A percentile compares a stretch with the other conserved stretches of the same genome.
phyloP scores from a whole-genome alignment of 2,113 vertebrate species.

The Lagopus muta region DNA sequence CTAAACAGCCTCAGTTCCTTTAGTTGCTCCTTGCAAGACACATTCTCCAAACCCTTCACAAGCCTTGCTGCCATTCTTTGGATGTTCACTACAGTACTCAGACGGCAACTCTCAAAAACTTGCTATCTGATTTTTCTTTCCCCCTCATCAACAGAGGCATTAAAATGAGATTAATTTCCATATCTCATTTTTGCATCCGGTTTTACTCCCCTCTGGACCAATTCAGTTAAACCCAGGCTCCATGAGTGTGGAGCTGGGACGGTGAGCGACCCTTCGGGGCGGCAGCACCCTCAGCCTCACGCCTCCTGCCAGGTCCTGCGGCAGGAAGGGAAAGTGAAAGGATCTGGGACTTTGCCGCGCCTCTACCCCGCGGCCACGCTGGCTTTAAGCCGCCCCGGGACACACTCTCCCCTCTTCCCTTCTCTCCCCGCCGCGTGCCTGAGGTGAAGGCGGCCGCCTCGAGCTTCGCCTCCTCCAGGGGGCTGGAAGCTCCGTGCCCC shows the following conservation, averaged over 20 bases:
- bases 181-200: too few relatives aligned
- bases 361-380: neutral
- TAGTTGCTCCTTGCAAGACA: too few relatives aligned
- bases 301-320: neutral
- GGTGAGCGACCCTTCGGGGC: neutral
- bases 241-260: neutral
- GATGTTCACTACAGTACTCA: neutral
- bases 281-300: too few relatives aligned
- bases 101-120: neutral
- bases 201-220: neutral
- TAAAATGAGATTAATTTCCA: neutral
- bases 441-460: neutral
- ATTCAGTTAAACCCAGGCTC: neutral
- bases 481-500: too few relatives aligned
- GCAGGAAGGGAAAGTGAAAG: neutral
- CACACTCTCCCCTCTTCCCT: too few relatives aligned
- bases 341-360: fast-evolving
- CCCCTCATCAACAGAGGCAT: neutral
- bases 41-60: too few relatives aligned
- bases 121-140: fast-evolving
- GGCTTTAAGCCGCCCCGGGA: neutral
- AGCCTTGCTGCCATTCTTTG: too few relatives aligned
- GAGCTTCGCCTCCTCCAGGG: too few relatives aligned
- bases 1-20: too few relatives aligned
- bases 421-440: neutral